phyloP scores from a whole-genome alignment of 92 coral and sea anemone species.

The Zoanthus sociatus region DNA sequence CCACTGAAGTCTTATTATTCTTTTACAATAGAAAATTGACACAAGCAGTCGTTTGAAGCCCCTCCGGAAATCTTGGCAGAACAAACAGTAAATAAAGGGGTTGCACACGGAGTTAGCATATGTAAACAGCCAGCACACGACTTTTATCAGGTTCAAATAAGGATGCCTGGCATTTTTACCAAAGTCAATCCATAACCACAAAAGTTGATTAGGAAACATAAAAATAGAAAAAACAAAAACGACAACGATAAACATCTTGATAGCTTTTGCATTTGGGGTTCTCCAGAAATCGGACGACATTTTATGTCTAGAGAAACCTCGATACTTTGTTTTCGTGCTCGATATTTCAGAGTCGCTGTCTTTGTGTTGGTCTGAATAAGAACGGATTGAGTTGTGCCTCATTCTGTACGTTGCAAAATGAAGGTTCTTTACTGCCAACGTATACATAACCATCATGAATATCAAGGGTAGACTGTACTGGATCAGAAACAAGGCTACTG shows the following conservation, averaged over 20 bases:
- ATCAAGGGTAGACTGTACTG: slow-evolving; percentile 85
- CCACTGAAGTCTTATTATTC: background rate
- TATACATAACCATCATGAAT: slow-evolving; percentile 83
- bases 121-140: slow-evolving; percentile 71
- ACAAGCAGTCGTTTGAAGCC: slow-evolving; percentile 29
- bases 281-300: background rate
- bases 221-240: slow-evolving; percentile 70
- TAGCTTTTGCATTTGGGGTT: slow-evolving; percentile 55
- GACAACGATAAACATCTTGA: slow-evolving; percentile 70
- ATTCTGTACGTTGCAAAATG: slow-evolving; percentile 32
- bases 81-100: slow-evolving; percentile 66
- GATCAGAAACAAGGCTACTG: slow-evolving; percentile 70
- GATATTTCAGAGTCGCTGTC: background rate
- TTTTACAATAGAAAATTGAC: slow-evolving; percentile 13
- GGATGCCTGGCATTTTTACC: slow-evolving; percentile 55
- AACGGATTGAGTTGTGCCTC: slow-evolving; percentile 23
- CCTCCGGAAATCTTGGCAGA: slow-evolving; percentile 60
- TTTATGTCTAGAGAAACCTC: background rate
- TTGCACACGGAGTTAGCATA: slow-evolving; percentile 70
- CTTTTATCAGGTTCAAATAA: slow-evolving; percentile 54
- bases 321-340: background rate
- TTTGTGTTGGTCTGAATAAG: background rate
- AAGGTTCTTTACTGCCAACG: slow-evolving; percentile 72
- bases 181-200: slow-evolving; percentile 79
- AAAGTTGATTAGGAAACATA: slow-evolving; percentile 72